A percentile compares a stretch with the other conserved stretches of the same genome.
Evolutionary conservation across 2,113 vertebrate species (phyloP).

Genomic region (Cebus imitator): DNA sequence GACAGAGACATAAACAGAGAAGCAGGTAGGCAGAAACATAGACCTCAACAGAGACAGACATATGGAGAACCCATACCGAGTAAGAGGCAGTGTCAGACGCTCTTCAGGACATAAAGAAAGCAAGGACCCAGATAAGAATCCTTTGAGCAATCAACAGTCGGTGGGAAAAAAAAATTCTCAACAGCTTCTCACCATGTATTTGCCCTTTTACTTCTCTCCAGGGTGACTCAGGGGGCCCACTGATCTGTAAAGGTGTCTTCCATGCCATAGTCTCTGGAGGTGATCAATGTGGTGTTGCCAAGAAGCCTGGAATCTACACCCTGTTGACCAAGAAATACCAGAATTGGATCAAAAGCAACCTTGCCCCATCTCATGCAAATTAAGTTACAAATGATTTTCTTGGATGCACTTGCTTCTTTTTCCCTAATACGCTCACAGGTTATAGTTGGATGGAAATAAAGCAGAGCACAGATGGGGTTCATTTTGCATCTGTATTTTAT

Average conservation of each 20-base stretch:
- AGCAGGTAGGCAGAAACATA: neutral
- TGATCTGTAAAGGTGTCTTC: conserved; percentile 64
- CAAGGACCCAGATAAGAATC: neutral
- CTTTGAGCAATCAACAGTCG: neutral
- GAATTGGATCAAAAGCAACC: conserved; percentile 34
- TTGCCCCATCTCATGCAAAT: neutral
- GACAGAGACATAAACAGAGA: neutral
- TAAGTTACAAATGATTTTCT: neutral
- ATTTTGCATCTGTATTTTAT: neutral
- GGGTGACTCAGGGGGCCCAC: conserved; percentile 43
- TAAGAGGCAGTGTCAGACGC: neutral
- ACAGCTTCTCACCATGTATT: neutral
- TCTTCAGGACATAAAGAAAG: neutral
- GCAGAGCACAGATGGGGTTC: neutral
- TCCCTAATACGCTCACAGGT: neutral
- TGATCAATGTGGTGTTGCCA: neutral
- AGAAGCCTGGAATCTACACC: conserved; percentile 45
- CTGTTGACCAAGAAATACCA: conserved; percentile 28
- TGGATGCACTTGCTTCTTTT: neutral
- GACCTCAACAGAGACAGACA: neutral
- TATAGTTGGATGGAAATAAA: neutral
- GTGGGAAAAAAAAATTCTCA: neutral
- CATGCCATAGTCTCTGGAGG: neutral
- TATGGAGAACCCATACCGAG: too few species aligned
- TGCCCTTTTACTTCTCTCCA: neutral